A percentile compares a stretch with the other conserved stretches of the same genome.
Evolutionary conservation across 2,888 invertebrate species (phyloP).

Genomic region (Venusia cambrica): DNA sequence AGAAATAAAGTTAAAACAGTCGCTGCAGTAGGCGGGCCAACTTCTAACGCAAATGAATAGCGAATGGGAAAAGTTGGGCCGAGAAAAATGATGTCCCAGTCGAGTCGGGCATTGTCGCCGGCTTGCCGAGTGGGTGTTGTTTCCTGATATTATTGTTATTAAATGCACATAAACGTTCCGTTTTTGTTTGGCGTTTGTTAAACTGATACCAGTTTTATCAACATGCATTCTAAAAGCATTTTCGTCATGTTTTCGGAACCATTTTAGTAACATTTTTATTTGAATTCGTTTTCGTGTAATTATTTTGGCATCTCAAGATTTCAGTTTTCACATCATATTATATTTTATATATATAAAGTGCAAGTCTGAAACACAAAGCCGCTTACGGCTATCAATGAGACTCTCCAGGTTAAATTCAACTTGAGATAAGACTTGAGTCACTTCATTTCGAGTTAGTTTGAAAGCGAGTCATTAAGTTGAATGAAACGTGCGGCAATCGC

Average conservation of each 20-base stretch:
- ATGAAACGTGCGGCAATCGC: slow-evolving; percentile 70
- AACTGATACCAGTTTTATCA: slow-evolving; percentile 11
- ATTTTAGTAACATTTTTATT: neutral
- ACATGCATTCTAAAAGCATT: slow-evolving; percentile 7
- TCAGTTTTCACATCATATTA: neutral
- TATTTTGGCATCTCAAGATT: slow-evolving; percentile 1
- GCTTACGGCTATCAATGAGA: slow-evolving; percentile 37
- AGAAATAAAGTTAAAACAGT: slow-evolving; percentile 81
- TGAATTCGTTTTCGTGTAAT: slow-evolving; percentile 1
- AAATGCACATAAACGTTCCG: slow-evolving; percentile 51
- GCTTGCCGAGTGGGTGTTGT: slow-evolving; percentile 49
- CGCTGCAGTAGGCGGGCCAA: slow-evolving; percentile 74
- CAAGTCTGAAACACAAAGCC: slow-evolving; percentile 15
- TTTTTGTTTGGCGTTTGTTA: slow-evolving; percentile 21
- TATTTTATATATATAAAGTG: slow-evolving; percentile 1
- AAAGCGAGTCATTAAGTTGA: slow-evolving; percentile 69
- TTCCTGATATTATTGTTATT: slow-evolving; percentile 68
- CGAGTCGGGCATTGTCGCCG: slow-evolving; percentile 58
- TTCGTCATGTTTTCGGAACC: slow-evolving; percentile 4
- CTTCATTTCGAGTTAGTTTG: slow-evolving; percentile 66
- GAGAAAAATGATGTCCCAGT: slow-evolving; percentile 79
- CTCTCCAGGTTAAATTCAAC: slow-evolving; percentile 39
- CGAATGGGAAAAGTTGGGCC: slow-evolving; percentile 78
- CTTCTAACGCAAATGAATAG: slow-evolving; percentile 82
- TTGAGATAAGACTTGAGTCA: slow-evolving; percentile 46